Conservation (phyloP, 2,113 vertebrate species). For the Psephotus haematonotus region DNA sequence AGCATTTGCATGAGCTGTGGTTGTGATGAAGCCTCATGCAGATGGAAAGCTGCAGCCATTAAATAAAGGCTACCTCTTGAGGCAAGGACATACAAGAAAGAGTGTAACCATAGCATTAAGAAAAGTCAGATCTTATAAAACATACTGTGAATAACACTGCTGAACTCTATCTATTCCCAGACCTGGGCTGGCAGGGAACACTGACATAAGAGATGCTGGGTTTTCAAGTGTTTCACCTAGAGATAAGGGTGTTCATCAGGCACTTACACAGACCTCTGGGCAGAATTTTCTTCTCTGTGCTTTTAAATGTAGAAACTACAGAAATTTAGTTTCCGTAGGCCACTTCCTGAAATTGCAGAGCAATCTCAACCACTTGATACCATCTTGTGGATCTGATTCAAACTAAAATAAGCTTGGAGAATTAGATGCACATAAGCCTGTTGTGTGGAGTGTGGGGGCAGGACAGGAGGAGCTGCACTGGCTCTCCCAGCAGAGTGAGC, state of each 20-base stretch:
- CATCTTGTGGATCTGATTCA: background rate
- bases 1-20: background rate
- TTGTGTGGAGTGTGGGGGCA: background rate
- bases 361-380: background rate
- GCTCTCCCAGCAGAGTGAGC: conserved; percentile 28
- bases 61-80: background rate
- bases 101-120: background rate
- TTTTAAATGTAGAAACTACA: background rate
- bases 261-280: background rate
- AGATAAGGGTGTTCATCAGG: background rate
- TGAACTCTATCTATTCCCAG: background rate
- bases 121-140: background rate
- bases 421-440: background rate
- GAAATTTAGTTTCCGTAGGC: background rate
- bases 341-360: background rate
- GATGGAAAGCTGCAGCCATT: background rate
- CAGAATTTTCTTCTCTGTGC: background rate
- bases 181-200: background rate
- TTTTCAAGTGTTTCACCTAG: background rate
- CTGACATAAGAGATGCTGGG: background rate
- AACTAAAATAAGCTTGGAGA: background rate
- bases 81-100: background rate
- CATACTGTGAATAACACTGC: background rate
- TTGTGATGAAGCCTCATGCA: background rate
- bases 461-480: background rate